These are phyloP conservation scores for Turritopsis dohrnii DNA, from an alignment of 30 jellyfish, hydroid and myxozoan species.

Conservation along the genomic window DNA sequence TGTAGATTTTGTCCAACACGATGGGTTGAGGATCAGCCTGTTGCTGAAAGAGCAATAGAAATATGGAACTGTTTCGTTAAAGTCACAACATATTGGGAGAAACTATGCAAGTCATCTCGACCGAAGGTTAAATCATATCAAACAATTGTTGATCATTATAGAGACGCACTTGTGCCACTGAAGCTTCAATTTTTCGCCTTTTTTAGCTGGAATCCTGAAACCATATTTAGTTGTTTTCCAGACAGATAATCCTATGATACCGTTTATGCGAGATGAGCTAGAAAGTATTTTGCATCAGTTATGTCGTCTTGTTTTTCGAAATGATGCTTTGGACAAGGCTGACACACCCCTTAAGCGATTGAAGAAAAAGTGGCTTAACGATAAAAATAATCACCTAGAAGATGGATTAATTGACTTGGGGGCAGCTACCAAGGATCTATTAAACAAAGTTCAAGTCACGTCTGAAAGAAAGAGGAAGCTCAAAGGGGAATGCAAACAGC, in stretches of 20 bases:
- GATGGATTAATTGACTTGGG: background rate
- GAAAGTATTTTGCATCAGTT: background rate
- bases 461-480: background rate
- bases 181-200: too few relatives aligned
- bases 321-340: too few relatives aligned
- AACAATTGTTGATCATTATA: too few relatives aligned
- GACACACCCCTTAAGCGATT: too few relatives aligned
- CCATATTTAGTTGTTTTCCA: too few relatives aligned
- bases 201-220: too few relatives aligned
- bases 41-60: constrained; percentile 1
- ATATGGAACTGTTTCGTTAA: background rate
- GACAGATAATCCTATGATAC: background rate
- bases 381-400: too few relatives aligned
- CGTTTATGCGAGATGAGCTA: background rate
- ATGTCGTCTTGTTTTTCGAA: background rate
- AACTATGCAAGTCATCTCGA: too few relatives aligned
- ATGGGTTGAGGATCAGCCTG: background rate
- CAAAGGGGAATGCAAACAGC: constrained; percentile 1
- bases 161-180: too few relatives aligned
- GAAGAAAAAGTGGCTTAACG: too few relatives aligned
- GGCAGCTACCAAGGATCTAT: background rate
- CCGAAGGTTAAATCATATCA: too few relatives aligned
- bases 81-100: too few relatives aligned
- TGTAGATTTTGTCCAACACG: constrained; percentile 12
- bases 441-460: background rate